Base-by-base conservation (phyloP, 2,888 invertebrate genomes). In the Molorchus minor region DNA sequence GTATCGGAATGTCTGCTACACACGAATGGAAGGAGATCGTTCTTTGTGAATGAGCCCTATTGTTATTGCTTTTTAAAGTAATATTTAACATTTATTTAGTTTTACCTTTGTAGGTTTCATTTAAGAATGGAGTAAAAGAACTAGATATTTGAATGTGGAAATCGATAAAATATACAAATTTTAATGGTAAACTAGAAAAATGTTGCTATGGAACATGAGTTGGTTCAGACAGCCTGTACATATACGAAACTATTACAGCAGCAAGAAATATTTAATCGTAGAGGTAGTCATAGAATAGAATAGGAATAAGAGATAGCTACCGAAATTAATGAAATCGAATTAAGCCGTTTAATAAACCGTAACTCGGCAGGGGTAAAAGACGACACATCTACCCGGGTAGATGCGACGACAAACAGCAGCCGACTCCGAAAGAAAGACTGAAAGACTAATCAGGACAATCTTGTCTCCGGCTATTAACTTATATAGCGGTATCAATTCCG, bases 401-500 rank as follows among this genome's bases (percentile, higher is more conserved):
- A 30, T 45, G 41, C 52, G 52, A 29, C 41, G 41, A 52, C 52
- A 41, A 45, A 45, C 45, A 30, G 45, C 45, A 45, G 45, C 13
- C 52, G 19, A 30, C 30, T 41, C 29, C 16, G 64, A 30, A 49
- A 38, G 49, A 49, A 52, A 25, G 52, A 36, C 52, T 52, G 62
- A 71, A 71, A 71, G 71, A 71, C 78, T 79, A 80, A 80, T 80
- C 79, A 79, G 76, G 75, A 78, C 78, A 78, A 79, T 79, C 78
- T 78, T 79, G 78, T 77, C 78, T 77, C 75, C 77, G 77, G 77
- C 80, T 79, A 80, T 80, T 80, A 80, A 80, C 79, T 80, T 80
- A 79, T 79, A 80, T 79, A 77, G 79, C 79, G 75, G 79, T 80
- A 80, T 80, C 80, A 80, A 80, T 80, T 80, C 77, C 75, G 71